Evolutionary conservation across 2,797 vertebrate species (phyloP).

Genomic region (Trematomus bernacchii): DNA sequence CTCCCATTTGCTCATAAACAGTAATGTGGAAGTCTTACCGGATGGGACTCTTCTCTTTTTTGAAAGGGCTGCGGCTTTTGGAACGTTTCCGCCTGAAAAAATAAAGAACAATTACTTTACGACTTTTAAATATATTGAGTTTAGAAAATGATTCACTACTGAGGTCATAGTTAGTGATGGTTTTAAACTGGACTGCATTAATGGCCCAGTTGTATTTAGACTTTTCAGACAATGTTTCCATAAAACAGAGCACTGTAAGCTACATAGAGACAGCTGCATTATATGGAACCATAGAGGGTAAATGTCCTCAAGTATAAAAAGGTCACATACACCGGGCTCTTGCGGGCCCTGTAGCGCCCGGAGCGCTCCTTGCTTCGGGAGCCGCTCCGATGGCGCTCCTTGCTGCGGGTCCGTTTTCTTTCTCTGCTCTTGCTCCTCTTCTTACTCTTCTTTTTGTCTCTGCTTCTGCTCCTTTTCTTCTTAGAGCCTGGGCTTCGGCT

Average conservation of each 20-base stretch:
- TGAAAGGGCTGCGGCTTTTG: constrained; percentile 94
- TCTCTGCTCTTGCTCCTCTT: constrained; percentile 94
- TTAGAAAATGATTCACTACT: neutral
- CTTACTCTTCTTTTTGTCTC: constrained; percentile 91
- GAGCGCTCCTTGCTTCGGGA: constrained; percentile 93
- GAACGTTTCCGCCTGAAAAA: constrained; percentile 87
- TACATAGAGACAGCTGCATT: neutral
- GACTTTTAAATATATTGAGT: no score
- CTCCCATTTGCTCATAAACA: neutral
- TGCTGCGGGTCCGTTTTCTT: constrained; percentile 91
- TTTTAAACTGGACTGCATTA: neutral
- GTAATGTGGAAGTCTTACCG: constrained; percentile 83
- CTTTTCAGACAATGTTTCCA: neutral
- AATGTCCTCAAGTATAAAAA: neutral
- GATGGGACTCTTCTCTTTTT: constrained; percentile 97
- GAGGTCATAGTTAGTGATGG: neutral
- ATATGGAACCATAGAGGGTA: no score
- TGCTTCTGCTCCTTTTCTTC: constrained; percentile 92
- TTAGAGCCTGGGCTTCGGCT: constrained; percentile 94
- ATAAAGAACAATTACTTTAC: neutral
- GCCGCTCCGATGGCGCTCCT: constrained; percentile 91
- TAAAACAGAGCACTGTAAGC: neutral
- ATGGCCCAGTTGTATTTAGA: neutral
- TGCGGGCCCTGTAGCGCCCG: constrained; percentile 89
- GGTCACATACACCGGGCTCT: constrained; percentile 93